phyloP scores from a whole-genome alignment of 2,113 vertebrate genomes.

The Psittacara wagleri region DNA sequence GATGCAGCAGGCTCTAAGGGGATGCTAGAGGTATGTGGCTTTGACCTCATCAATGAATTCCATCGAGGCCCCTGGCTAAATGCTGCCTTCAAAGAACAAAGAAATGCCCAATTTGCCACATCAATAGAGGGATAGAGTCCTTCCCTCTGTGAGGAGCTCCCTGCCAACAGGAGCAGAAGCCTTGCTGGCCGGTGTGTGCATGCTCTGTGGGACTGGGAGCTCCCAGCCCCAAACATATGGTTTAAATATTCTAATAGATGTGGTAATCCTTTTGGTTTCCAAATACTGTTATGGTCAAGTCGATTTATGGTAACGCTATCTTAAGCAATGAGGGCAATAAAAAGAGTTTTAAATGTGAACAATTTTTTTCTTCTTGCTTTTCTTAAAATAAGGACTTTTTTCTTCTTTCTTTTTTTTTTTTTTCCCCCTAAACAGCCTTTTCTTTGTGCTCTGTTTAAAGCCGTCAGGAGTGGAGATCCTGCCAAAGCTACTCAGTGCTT shows the following conservation, averaged over 20 bases:
- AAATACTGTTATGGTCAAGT: conserved; percentile 32
- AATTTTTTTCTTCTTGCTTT: not conserved
- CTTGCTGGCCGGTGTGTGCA: not conserved
- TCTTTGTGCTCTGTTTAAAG: conserved; percentile 10
- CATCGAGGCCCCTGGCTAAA: not conserved
- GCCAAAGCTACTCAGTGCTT: not conserved
- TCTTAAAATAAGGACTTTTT: not conserved
- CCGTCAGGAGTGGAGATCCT: not conserved
- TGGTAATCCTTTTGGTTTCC: conserved; percentile 56
- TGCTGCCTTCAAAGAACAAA: not conserved
- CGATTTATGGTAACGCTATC: conserved; percentile 56
- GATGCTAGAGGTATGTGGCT: not conserved
- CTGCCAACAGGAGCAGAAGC: not conserved
- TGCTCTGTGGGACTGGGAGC: not conserved
- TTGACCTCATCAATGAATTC: not conserved
- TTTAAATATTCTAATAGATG: conserved; percentile 52
- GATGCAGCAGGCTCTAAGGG: not conserved
- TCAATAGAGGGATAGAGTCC: not conserved
- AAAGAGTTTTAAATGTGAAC: conserved; percentile 36
- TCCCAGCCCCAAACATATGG: conserved; percentile 28
- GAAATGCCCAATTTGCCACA: not conserved
- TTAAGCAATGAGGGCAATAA: conserved; percentile 52
- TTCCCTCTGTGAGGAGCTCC: not conserved
- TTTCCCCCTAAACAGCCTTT: not conserved
- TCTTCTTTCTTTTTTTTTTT: not conserved